phyloP scores from a whole-genome alignment of 2,113 vertebrate species.

The Arenaria interpres region DNA sequence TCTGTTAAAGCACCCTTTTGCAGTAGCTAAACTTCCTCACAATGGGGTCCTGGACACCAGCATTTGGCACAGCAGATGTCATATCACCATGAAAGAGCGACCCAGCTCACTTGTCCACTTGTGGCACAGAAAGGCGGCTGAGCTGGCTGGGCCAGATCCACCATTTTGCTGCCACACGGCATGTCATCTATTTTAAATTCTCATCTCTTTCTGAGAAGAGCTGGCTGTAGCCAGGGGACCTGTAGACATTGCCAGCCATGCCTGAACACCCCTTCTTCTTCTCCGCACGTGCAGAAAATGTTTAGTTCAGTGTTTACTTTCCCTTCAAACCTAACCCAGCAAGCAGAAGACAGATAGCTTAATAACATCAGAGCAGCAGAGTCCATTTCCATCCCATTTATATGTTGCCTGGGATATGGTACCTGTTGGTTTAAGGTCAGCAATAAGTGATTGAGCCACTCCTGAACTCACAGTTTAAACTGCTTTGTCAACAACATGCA shows the following conservation, averaged over 20 bases:
- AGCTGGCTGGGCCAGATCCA: neutral
- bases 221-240: neutral
- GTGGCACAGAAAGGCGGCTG: neutral
- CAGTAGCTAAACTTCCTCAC: neutral
- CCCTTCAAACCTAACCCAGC: neutral
- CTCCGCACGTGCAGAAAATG: neutral
- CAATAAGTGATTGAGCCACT: neutral
- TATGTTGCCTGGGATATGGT: neutral
- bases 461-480: neutral
- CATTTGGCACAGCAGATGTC: neutral
- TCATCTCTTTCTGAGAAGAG: neutral
- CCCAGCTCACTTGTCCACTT: neutral
- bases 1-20: neutral
- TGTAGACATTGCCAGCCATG: neutral
- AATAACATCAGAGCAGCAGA: slow-evolving; percentile 4
- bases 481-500: neutral
- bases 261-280: neutral
- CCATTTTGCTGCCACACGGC: neutral
- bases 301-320: neutral
- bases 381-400: neutral
- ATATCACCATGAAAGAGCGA: neutral
- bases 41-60: accelerated
- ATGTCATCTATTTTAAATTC: neutral
- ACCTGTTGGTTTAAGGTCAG: neutral
- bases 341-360: neutral